Evolutionary conservation across 2,113 vertebrate genomes (phyloP).

Genomic region (Chaetura pelagica): DNA sequence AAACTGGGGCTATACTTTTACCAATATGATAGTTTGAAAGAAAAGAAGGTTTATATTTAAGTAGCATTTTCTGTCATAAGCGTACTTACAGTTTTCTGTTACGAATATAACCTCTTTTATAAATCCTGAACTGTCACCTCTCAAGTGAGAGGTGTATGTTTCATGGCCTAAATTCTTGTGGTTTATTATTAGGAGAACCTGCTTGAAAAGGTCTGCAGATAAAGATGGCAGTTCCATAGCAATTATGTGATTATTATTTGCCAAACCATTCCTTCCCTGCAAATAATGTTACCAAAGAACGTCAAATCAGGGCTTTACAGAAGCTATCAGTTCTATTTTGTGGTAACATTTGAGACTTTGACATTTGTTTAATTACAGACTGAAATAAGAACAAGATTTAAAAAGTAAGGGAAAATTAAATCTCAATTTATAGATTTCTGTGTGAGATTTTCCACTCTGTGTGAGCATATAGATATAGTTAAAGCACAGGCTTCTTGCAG

Average conservation of each 20-base stretch:
- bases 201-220: background rate
- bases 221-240: background rate
- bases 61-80: background rate
- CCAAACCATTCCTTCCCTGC: background rate
- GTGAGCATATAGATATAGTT: background rate
- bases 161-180: background rate
- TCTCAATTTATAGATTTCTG: background rate
- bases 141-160: background rate
- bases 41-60: background rate
- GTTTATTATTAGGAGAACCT: background rate
- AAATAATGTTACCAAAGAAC: background rate
- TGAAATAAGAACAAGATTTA: background rate
- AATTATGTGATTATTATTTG: background rate
- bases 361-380: background rate
- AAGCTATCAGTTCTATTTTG: background rate
- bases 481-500: background rate
- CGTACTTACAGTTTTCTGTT: background rate
- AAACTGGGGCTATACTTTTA: background rate
- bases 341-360: background rate
- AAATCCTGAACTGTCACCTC: background rate
- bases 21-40: background rate
- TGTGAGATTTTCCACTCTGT: background rate
- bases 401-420: background rate
- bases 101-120: background rate
- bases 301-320: background rate